A percentile compares a stretch with the other conserved stretches of the same genome.
Conservation (phyloP, 2,888 invertebrate species). For the Pterobdella sp. region DNA sequence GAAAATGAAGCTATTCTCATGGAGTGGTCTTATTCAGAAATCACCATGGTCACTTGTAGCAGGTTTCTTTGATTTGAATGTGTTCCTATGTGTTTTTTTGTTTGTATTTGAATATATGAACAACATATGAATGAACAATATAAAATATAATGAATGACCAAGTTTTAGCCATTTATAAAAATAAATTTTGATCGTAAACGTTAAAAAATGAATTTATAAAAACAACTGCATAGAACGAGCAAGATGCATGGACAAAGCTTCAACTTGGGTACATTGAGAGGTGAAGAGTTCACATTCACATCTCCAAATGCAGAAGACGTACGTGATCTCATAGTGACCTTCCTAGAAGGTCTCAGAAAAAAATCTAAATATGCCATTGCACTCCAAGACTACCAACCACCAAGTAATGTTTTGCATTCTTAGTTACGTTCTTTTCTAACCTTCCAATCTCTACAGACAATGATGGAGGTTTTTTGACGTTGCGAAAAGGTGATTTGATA, state of each 20-base stretch:
- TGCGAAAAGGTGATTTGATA: conserved; percentile 90
- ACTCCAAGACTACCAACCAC: conserved; percentile 73
- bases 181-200: neutral
- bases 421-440: neutral
- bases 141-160: neutral
- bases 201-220: neutral
- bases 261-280: conserved; percentile 88
- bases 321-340: conserved; percentile 87
- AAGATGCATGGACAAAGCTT: conserved; percentile 75
- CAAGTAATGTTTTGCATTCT: conserved; percentile 27
- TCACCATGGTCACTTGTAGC: conserved; percentile 70
- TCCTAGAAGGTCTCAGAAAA: conserved; percentile 87
- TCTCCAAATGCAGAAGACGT: conserved; percentile 98
- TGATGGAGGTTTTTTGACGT: conserved; percentile 61
- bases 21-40: conserved; percentile 97
- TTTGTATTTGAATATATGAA: neutral
- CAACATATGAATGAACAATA: neutral
- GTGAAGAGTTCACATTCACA: conserved; percentile 97
- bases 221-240: conserved; percentile 61
- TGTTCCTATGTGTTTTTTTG: neutral
- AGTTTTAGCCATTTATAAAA: neutral
- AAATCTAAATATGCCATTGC: conserved; percentile 91
- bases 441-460: conserved; percentile 14
- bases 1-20: conserved; percentile 95
- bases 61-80: conserved; percentile 39